phyloP scores from a whole-genome alignment of 2,797 vertebrate genomes.

The Lophotriccus pileatus region DNA sequence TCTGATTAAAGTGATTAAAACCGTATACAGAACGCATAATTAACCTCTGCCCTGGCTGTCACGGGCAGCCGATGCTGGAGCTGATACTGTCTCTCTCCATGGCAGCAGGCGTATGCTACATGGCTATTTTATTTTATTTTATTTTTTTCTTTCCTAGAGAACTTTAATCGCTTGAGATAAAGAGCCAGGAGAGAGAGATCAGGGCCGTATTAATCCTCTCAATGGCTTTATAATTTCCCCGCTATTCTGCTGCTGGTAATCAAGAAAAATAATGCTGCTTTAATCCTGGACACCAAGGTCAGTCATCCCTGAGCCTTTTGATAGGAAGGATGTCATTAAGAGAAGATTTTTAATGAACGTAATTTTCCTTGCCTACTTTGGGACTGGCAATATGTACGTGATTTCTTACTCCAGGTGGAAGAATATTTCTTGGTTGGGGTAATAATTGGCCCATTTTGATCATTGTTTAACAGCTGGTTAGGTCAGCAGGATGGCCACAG shows the following conservation, averaged over 20 bases:
- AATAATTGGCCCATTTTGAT: conserved; percentile 5
- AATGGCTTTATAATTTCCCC: conserved; percentile 78
- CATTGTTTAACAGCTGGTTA: conserved; percentile 13
- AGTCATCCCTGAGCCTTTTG: conserved; percentile 61
- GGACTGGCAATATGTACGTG: not conserved
- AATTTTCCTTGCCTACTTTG: not conserved
- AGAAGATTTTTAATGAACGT: conserved; percentile 47
- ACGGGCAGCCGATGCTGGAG: conserved; percentile 51
- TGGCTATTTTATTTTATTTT: conserved; percentile 32
- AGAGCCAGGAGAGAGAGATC: conserved; percentile 74
- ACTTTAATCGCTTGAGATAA: conserved; percentile 80
- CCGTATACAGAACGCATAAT: conserved; percentile 73
- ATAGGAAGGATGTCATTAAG: conserved; percentile 52
- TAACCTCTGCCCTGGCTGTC: conserved; percentile 74
- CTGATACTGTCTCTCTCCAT: conserved; percentile 57
- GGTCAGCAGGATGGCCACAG: not conserved
- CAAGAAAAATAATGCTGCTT: conserved; percentile 75
- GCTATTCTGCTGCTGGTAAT: conserved; percentile 72
- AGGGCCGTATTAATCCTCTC: conserved; percentile 77
- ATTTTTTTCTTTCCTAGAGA: conserved; percentile 44
- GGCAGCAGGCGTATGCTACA: conserved; percentile 68
- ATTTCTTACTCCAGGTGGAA: not conserved
- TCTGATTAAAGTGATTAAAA: conserved; percentile 80
- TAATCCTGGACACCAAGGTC: conserved; percentile 71
- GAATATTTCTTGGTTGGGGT: conserved; percentile 18